Evolutionary conservation across 1,140 invertebrate species (phyloP).

Genomic region (Temnothorax nylanderi): DNA sequence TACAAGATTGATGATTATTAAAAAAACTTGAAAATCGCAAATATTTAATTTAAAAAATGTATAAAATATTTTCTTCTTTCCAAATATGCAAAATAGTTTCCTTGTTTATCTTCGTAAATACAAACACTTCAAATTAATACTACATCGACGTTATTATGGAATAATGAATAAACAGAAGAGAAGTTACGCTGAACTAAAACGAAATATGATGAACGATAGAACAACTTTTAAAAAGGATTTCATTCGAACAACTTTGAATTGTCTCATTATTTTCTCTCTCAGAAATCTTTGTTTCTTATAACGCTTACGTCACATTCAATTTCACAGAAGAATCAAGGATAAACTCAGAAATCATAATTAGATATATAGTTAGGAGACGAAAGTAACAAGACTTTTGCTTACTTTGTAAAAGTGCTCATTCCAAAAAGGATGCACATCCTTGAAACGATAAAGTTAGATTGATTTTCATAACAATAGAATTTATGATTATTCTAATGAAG

Average conservation of each 20-base stretch:
- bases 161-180: conserved; percentile 21
- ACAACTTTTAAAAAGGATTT: conserved; percentile 32
- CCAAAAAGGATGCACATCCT: not conserved
- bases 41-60: not conserved
- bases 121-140: not conserved
- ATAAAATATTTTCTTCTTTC: not conserved
- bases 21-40: conserved; percentile 26
- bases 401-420: not conserved
- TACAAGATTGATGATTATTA: not conserved
- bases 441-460: not conserved
- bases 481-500: not conserved
- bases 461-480: not conserved
- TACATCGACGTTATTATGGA: conserved; percentile 1
- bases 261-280: conserved; percentile 25
- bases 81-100: not conserved
- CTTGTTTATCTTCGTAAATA: conserved; percentile 17
- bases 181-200: conserved; percentile 9
- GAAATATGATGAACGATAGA: conserved; percentile 51
- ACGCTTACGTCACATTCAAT: conserved; percentile 9
- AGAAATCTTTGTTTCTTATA: conserved; percentile 9
- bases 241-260: conserved; percentile 17
- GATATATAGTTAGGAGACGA: not conserved
- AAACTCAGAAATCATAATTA: conserved; percentile 5
- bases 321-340: not conserved
- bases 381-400: not conserved